Percentiles rank a stretch among this genome's conserved stretches.
phyloP scores from a whole-genome alignment of 2,888 invertebrate genomes.

The Phengaris alcon region DNA sequence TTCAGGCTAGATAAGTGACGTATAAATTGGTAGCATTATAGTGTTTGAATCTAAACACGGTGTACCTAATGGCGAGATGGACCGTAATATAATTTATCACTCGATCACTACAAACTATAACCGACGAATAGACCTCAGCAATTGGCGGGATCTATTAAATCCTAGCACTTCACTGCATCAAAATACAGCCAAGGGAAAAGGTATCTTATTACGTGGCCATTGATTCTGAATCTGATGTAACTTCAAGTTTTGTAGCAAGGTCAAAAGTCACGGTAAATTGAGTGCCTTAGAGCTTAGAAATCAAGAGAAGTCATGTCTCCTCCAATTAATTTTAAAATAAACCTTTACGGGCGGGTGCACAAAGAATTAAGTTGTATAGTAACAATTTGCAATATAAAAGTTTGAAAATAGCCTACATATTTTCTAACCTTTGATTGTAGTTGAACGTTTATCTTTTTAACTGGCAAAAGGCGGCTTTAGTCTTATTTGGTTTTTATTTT shows the following conservation, averaged over 20 bases:
- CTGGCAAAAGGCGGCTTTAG: no score
- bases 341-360: background rate
- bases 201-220: background rate
- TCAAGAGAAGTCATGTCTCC: conserved; percentile 3
- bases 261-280: conserved; percentile 22
- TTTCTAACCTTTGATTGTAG: no score
- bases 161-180: background rate
- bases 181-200: background rate
- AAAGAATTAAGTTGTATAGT: background rate
- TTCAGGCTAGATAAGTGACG: no score
- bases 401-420: no score
- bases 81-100: background rate
- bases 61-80: no score
- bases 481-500: background rate
- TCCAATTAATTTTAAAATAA: conserved; percentile 19
- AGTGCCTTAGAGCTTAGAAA: background rate
- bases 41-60: no score
- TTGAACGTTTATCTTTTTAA: no score
- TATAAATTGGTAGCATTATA: no score
- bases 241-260: conserved; percentile 15
- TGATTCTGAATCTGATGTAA: background rate
- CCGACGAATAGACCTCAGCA: background rate
- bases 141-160: conserved; percentile 6
- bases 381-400: no score
- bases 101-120: conserved; percentile 7